A percentile compares a stretch with the other conserved stretches of the same genome.
These are phyloP conservation scores for Lagorchestes hirsutus DNA, from an alignment of 2,797 vertebrate species.

Conservation along the genomic window DNA sequence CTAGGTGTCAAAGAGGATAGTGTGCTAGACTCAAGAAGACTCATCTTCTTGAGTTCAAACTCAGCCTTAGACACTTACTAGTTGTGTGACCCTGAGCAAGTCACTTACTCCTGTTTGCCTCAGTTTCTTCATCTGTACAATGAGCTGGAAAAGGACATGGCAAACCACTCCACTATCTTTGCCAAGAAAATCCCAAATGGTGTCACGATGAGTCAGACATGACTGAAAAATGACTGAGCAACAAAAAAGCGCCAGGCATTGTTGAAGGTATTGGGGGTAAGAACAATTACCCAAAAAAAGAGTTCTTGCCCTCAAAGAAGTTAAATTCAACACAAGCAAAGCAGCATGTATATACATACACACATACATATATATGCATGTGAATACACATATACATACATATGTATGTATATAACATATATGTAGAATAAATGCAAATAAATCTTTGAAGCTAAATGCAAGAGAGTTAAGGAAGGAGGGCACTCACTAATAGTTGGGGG, in stretches of 20 bases:
- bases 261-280: not conserved
- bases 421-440: not conserved
- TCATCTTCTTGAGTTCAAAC: not conserved
- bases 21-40: not conserved
- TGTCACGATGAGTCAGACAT: not conserved
- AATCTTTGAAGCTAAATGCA: not conserved
- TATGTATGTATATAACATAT: too few species aligned
- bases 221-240: not conserved
- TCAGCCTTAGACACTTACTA: not conserved
- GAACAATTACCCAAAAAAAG: not conserved
- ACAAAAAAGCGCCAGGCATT: not conserved
- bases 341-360: not conserved
- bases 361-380: not conserved
- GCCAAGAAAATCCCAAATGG: not conserved
- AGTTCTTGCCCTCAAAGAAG: not conserved
- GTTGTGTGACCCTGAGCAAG: not conserved
- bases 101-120: not conserved
- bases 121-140: not conserved
- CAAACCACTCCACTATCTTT: not conserved
- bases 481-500: not conserved
- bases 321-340: not conserved
- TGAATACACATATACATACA: too few species aligned
- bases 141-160: not conserved
- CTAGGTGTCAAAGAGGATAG: not conserved
- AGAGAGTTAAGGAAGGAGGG: not conserved